Base-by-base conservation (phyloP, 2,113 vertebrate species). In the Hucho hucho region DNA sequence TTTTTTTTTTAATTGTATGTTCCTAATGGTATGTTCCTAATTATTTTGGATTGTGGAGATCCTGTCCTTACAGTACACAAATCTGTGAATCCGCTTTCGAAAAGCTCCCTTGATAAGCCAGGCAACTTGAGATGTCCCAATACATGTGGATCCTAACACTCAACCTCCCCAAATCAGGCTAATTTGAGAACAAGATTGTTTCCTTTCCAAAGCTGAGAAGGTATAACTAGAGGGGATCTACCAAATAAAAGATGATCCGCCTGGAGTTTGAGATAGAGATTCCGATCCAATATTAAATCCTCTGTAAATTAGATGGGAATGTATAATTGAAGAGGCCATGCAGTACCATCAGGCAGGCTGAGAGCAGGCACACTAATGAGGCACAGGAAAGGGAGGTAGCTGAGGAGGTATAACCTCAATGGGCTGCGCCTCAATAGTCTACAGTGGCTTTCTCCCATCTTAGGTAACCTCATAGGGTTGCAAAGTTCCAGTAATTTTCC, bases 271-370 rank as follows among this genome's bases (percentile, higher is more conserved):
- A n/a, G 80, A 84, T 87, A 76, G 77, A 87, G 87, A 89, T 37
- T 68, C 76, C 81, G 82, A 89, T 85, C 78, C 83, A 87, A 85
- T 89, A 87, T 87, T 87, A 89, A 90, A 89, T 85, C 85, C 79
- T 81, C 86, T 82, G 79, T 80, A 92, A 91, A 89, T 91, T 89
- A 89, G 88, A 84, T 87, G 79, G 18, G 74, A 65, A 90, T 91
- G 84, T 88, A 87, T 92, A 85, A 92, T 90, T 92, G 81, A 90
- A 88, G 58, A 80, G 84, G 80, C 72, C 79, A 46, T 13, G 81
- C 72, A 79, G 49, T 4, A 88, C 87, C 75, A 89, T 89, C 81
- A 86, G 78, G 81, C 85, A 84, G 74, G 78, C 82, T 82, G 82
- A 84, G 83, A 86, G 80, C 78, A 82, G 77, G 1, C 29, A 61